A percentile compares a stretch with the other conserved stretches of the same genome.
Conservation (phyloP, 2,888 invertebrate species). For the Orthosia incerta region DNA sequence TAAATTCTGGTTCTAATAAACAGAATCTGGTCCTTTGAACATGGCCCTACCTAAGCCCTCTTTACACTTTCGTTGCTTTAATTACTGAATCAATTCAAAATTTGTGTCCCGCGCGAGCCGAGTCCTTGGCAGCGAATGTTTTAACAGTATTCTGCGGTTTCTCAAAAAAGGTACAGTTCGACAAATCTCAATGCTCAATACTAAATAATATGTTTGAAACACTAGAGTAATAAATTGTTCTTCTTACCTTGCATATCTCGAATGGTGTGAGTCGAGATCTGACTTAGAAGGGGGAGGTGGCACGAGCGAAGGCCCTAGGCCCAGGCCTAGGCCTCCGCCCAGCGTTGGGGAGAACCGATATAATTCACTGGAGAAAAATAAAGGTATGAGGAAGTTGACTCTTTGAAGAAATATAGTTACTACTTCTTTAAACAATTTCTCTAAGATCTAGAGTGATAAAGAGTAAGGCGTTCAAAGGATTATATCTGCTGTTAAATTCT, state of each 20-base stretch:
- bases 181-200: too few species aligned
- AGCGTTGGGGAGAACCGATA: constrained; percentile 98
- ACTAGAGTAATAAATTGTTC: accelerated
- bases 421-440: constrained; percentile 35
- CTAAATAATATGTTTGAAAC: too few species aligned
- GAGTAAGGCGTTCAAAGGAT: not conserved
- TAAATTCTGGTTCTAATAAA: too few species aligned
- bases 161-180: too few species aligned
- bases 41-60: too few species aligned
- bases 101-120: too few species aligned
- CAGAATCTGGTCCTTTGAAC: not conserved
- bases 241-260: constrained; percentile 92
- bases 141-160: not conserved
- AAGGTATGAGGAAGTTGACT: constrained; percentile 24
- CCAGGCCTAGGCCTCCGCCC: constrained; percentile 94
- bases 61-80: too few species aligned
- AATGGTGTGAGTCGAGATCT: constrained; percentile 87
- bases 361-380: constrained; percentile 92
- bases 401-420: constrained; percentile 46
- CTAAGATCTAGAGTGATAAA: not conserved
- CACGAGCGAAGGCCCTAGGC: constrained; percentile 93
- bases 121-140: too few species aligned
- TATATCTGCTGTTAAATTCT: not conserved
- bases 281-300: constrained; percentile 94
- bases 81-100: too few species aligned